Percentiles rank a stretch among this genome's conserved stretches.
Conservation (phyloP, 2,113 vertebrate species). For the Malurus melanocephalus region DNA sequence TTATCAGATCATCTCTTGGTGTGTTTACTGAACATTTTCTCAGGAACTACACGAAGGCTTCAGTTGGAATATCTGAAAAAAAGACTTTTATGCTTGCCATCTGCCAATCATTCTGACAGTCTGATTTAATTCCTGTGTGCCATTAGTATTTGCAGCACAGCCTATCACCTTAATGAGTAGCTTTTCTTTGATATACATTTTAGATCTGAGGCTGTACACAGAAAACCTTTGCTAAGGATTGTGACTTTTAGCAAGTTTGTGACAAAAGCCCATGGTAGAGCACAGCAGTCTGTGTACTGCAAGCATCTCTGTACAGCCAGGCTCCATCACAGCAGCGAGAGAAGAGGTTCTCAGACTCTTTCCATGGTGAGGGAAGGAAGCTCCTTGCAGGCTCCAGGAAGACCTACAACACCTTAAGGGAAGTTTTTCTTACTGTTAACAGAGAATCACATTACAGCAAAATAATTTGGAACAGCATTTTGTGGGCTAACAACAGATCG, state of each 20-base stretch:
- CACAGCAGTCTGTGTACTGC: background rate
- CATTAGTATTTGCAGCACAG: background rate
- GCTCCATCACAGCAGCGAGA: background rate
- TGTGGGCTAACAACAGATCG: background rate
- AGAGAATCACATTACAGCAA: background rate
- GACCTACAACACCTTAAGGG: background rate
- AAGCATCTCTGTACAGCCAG: rapidly evolving
- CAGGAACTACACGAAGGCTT: background rate
- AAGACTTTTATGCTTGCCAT: background rate
- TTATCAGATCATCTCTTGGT: background rate
- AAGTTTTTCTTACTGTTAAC: background rate
- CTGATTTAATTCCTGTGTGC: background rate
- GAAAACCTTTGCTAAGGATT: background rate
- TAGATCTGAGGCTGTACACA: background rate
- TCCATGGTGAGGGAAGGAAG: background rate
- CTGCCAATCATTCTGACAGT: background rate
- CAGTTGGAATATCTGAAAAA: background rate
- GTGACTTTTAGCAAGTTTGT: background rate
- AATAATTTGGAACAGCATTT: background rate
- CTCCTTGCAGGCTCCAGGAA: background rate
- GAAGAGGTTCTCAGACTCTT: background rate
- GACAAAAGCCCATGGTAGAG: background rate
- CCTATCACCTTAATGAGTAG: background rate
- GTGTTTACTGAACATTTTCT: background rate
- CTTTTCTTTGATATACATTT: background rate